phyloP scores from a whole-genome alignment of 2,113 vertebrate species.

The Phrynocephalus versicolor region DNA sequence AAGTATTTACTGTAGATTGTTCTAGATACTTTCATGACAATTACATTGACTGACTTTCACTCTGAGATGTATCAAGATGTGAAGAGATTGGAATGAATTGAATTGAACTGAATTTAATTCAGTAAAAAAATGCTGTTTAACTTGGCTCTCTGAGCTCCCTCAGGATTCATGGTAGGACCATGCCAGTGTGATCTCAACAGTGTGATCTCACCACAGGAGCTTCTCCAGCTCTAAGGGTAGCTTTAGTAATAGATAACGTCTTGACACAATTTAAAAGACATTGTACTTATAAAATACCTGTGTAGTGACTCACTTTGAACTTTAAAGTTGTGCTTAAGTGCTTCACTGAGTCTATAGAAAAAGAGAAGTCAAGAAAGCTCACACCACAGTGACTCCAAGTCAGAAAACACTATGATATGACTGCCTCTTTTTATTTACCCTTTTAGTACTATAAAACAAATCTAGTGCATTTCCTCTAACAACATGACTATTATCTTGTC shows the following conservation, averaged over 20 bases:
- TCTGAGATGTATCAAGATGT: too few relatives aligned
- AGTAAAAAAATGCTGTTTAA: too few relatives aligned
- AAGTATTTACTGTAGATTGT: too few relatives aligned
- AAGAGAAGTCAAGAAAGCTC: not conserved
- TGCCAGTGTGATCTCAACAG: not conserved
- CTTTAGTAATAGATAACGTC: not conserved
- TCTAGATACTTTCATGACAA: too few relatives aligned
- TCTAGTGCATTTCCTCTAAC: not conserved
- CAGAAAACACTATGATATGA: not conserved
- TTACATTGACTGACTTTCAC: too few relatives aligned
- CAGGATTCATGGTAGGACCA: not conserved
- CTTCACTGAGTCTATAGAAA: not conserved
- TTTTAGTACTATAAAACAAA: not conserved
- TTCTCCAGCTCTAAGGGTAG: not conserved
- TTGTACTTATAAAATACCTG: not conserved
- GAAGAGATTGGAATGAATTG: too few relatives aligned
- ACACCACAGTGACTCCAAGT: not conserved
- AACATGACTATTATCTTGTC: conserved; percentile 26
- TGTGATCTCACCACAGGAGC: not conserved
- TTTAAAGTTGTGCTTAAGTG: not conserved
- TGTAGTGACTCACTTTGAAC: not conserved
- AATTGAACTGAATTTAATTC: too few relatives aligned
- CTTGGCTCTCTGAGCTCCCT: not conserved
- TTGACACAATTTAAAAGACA: not conserved
- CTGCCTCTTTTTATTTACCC: not conserved